These are phyloP conservation scores for Regulus satrapa DNA, from an alignment of 2,113 vertebrate species.

Conservation along the genomic window DNA sequence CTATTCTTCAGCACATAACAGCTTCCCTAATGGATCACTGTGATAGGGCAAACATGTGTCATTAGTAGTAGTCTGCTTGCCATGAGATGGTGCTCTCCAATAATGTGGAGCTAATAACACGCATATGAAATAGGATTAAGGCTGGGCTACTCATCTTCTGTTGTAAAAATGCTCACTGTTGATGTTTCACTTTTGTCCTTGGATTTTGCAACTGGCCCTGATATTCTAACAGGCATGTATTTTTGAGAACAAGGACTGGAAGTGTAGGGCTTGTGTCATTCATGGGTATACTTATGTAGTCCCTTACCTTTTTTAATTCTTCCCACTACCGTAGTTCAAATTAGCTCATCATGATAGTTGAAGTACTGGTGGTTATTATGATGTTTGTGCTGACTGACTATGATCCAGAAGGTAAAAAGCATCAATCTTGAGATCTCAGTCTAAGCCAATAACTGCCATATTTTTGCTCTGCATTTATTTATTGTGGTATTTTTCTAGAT, in stretches of 20 bases:
- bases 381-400: background rate
- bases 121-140: background rate
- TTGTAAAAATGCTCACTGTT: slow-evolving; percentile 36
- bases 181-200: slow-evolving; percentile 6
- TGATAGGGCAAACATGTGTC: slow-evolving; percentile 59
- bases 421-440: background rate
- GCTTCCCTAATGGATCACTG: slow-evolving; percentile 71
- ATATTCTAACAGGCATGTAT: background rate
- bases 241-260: background rate
- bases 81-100: slow-evolving; percentile 39
- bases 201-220: background rate
- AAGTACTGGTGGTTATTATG: background rate
- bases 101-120: background rate
- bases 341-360: background rate
- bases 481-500: background rate
- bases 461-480: slow-evolving; percentile 6
- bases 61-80: slow-evolving; percentile 65
- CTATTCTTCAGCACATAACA: slow-evolving; percentile 55
- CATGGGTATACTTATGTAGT: background rate
- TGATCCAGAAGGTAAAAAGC: background rate
- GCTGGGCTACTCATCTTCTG: slow-evolving; percentile 8
- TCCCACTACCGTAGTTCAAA: background rate
- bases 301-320: background rate
- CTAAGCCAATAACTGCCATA: background rate
- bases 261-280: background rate